phyloP scores from a whole-genome alignment of 1,140 invertebrate species.

The Brachionus calyciflorus region DNA sequence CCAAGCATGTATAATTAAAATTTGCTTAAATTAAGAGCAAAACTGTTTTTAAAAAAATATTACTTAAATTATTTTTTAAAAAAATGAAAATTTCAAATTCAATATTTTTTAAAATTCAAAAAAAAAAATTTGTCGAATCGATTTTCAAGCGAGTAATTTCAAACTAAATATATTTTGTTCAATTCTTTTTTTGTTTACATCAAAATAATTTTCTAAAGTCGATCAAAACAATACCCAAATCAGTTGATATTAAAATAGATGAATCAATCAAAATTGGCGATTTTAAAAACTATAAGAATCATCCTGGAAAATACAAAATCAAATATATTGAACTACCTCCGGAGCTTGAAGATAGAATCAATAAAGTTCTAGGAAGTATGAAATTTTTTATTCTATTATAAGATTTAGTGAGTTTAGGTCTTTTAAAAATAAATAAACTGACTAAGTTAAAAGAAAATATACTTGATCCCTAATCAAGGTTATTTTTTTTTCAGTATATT shows the following conservation, averaged over 20 bases:
- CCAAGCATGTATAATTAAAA: background rate
- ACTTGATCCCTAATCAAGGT: no score
- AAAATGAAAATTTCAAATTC: conserved; percentile 9
- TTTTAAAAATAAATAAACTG: no score
- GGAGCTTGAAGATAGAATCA: conserved; percentile 13
- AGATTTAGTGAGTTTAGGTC: no score
- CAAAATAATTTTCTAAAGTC: background rate
- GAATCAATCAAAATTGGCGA: background rate
- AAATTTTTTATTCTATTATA: no score
- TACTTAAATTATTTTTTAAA: background rate
- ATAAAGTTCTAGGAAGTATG: conserved; percentile 4
- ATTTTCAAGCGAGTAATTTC: background rate
- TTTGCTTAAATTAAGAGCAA: conserved; percentile 6
- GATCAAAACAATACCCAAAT: conserved; percentile 37
- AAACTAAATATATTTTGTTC: no score
- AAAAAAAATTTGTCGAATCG: background rate
- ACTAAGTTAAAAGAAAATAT: no score
- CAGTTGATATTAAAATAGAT: background rate
- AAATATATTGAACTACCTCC: conserved; percentile 8
- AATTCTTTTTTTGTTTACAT: no score
- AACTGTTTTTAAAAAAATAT: background rate
- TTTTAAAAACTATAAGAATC: conserved; percentile 15
- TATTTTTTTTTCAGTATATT: no score
- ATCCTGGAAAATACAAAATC: conserved; percentile 22
- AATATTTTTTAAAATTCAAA: conserved; percentile 7